Evolutionary conservation across 2,113 vertebrate genomes (phyloP), one percentile per base, ranked within the genome.

Genomic region (Ictidomys tridecemlineatus): DNA sequence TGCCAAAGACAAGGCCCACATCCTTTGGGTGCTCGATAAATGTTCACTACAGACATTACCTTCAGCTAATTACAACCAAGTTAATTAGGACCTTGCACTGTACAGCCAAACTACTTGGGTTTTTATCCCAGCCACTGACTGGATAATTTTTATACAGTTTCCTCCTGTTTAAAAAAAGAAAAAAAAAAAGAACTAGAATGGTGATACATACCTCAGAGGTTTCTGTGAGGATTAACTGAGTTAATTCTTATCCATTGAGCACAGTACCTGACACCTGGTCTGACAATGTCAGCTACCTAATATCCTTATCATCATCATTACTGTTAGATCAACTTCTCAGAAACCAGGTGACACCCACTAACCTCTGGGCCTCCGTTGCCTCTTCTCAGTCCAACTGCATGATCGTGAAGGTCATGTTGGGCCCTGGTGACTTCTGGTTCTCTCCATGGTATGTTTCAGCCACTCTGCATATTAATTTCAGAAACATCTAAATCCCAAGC

Each of bases 401-500:
- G 42, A 26, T 89, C 42, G 32, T n/a, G 82, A 20, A 67, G 61
- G 39, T 87, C 17, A 24, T 3, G 85, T 91, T 56, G 70, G 34
- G 17, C 39, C 51, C 7, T 61, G n/a, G 34, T 39, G 85, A 8
- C 30, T 30, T 42, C 32, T 72, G 73, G 9, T 37, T 91, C 45
- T 93, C 34, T 65, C 72, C 0, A 10, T 67, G 12, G 12, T 77
- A 16, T 74, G 17, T 56, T 86, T 91, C 85, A 32, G 1, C 4
- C 12, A 78, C 26, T 96, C 14, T 83, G 4, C 67, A 8, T 63
- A 67, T 74, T 72, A 63, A 20, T 82, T 86, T 58, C 20, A 97
- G 74, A 91, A 84, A 77, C 30, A 53, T 94, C 48, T 94, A 65
- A 91, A 39, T 92, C 65, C 48, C 70, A 89, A 69, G 79, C 42